Evolutionary conservation across 2,888 invertebrate species (phyloP).

Genomic region (Neuroscelio doddi): DNA sequence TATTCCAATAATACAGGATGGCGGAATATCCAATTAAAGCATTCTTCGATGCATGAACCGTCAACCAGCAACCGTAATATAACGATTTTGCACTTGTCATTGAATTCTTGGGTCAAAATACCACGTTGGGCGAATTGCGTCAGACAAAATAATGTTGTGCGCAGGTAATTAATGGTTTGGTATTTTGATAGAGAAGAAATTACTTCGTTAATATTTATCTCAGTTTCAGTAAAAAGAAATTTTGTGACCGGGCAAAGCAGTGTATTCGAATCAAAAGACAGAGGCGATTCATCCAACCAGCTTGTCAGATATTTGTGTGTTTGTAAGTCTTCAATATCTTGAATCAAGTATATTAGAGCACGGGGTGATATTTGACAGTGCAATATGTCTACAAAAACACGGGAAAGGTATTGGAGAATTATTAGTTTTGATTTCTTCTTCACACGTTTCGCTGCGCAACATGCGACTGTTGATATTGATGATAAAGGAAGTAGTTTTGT

Average conservation of each 20-base stretch:
- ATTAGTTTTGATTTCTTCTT: constrained; percentile 60
- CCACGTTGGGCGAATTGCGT: constrained; percentile 56
- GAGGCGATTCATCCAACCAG: constrained; percentile 69
- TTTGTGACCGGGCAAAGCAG: constrained; percentile 7
- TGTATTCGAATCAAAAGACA: background rate
- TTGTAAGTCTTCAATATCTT: constrained; percentile 67
- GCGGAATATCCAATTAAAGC: constrained; percentile 65
- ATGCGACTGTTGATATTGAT: constrained; percentile 58
- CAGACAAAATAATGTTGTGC: constrained; percentile 63
- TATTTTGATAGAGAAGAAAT: constrained; percentile 38
- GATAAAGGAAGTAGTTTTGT: constrained; percentile 47
- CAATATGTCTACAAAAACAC: constrained; percentile 74
- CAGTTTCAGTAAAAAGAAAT: constrained; percentile 12
- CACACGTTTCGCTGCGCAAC: constrained; percentile 70
- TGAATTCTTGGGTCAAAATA: constrained; percentile 48
- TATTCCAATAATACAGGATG: constrained; percentile 69
- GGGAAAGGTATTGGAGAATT: constrained; percentile 51
- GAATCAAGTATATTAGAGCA: constrained; percentile 73
- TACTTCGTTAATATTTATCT: constrained; percentile 5
- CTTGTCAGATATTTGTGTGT: constrained; percentile 73
- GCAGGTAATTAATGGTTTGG: constrained; percentile 47
- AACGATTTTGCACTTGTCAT: constrained; percentile 51
- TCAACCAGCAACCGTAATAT: constrained; percentile 54
- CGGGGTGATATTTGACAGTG: constrained; percentile 76
- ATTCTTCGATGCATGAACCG: constrained; percentile 44